Conservation (phyloP, 2,113 vertebrate species). For the Alligator sinensis region DNA sequence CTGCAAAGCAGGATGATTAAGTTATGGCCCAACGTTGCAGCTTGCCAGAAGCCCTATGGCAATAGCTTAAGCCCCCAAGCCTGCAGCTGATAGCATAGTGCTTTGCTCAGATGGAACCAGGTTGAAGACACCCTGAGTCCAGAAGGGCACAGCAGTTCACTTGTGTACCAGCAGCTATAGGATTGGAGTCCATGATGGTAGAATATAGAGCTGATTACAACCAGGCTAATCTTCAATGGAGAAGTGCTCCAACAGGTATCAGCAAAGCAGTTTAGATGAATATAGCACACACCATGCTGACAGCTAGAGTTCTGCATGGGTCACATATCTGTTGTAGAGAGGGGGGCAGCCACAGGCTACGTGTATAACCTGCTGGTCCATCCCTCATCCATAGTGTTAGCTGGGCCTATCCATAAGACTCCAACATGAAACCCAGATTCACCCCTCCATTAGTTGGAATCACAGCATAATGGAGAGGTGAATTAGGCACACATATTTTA, state of each 20-base stretch:
- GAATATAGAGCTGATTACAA: not conserved
- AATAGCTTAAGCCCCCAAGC: not conserved
- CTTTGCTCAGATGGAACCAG: not conserved
- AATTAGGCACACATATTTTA: not conserved
- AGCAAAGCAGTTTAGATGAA: not conserved
- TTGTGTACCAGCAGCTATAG: not conserved
- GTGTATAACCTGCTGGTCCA: not conserved
- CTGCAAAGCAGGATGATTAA: not conserved
- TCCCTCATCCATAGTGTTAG: not conserved
- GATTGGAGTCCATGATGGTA: not conserved
- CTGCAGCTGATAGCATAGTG: not conserved
- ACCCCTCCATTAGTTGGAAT: not conserved
- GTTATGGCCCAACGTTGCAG: not conserved
- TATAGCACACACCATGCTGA: accelerated
- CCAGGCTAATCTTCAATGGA: accelerated
- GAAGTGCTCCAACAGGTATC: accelerated
- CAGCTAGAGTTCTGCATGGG: not conserved
- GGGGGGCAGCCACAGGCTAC: not conserved
- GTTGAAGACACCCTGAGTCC: not conserved
- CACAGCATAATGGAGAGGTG: not conserved
- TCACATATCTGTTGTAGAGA: not conserved
- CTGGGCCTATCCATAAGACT: not conserved
- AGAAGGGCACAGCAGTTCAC: not conserved
- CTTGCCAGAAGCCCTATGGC: not conserved
- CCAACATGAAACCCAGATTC: not conserved